A percentile compares a stretch with the other conserved stretches of the same genome.
Conservation (phyloP, 2,888 invertebrate genomes). For the Calephelis perditalis region DNA sequence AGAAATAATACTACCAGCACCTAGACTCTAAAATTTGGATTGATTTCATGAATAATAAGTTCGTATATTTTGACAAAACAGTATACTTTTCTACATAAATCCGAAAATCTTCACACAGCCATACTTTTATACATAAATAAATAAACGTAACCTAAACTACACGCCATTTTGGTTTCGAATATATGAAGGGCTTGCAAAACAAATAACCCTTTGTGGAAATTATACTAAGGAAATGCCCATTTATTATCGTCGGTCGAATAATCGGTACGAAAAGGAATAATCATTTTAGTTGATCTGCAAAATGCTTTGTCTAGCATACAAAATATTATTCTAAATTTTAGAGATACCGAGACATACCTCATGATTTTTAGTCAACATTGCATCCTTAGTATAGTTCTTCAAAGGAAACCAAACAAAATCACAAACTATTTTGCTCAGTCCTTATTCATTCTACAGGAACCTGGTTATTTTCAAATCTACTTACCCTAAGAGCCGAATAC, state of each 20-base stretch:
- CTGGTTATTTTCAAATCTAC: constrained; percentile 25
- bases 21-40: constrained; percentile 41
- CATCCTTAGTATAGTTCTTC: constrained; percentile 29
- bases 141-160: constrained; percentile 51
- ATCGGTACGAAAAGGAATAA: no score
- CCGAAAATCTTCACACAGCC: constrained; percentile 70
- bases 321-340: no score
- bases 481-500: constrained; percentile 23
- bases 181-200: constrained; percentile 33
- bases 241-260: no score
- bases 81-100: constrained; percentile 46
- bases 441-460: constrained; percentile 40
- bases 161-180: constrained; percentile 65
- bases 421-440: constrained; percentile 29
- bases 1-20: constrained; percentile 57
- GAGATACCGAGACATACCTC: not conserved
- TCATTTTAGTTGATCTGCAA: no score
- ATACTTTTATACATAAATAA: constrained; percentile 66
- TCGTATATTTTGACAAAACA: constrained; percentile 14
- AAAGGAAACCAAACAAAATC: constrained; percentile 10
- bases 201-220: constrained; percentile 18
- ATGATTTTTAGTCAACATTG: constrained; percentile 23
- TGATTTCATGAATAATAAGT: constrained; percentile 13
- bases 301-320: no score
- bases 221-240: not conserved